Conservation (phyloP, 2,888 invertebrate species). For the Siphonodentalium dalli region DNA sequence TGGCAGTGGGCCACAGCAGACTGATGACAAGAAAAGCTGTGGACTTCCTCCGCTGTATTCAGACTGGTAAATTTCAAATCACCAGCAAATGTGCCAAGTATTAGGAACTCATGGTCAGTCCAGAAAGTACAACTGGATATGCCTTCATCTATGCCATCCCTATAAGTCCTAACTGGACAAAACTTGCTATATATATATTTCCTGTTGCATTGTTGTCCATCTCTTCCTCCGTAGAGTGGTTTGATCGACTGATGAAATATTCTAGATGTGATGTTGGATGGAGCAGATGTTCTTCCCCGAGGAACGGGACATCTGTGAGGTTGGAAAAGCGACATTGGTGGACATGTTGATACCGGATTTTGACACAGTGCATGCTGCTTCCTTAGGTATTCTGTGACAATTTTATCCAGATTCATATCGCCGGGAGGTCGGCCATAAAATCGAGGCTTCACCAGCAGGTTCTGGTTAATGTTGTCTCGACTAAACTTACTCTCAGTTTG, state of each 20-base stretch:
- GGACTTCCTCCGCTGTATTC: conserved; percentile 82
- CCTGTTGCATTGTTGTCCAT: conserved; percentile 76
- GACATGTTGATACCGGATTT: conserved; percentile 97
- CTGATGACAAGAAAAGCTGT: conserved; percentile 82
- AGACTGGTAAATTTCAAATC: conserved; percentile 89
- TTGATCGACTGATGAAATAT: conserved; percentile 67
- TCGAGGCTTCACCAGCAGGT: no score
- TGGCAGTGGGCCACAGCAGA: conserved; percentile 80
- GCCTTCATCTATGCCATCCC: conserved; percentile 74
- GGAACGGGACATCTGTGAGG: conserved; percentile 97
- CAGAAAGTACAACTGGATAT: conserved; percentile 79
- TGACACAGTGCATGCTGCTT: conserved; percentile 98
- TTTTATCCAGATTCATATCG: conserved; percentile 76
- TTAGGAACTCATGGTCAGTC: conserved; percentile 73
- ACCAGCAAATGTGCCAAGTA: conserved; percentile 89
- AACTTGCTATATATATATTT: conserved; percentile 81
- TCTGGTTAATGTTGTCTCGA: no score
- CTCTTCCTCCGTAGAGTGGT: conserved; percentile 67
- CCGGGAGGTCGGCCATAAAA: no score
- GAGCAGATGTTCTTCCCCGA: conserved; percentile 73
- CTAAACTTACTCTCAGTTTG: no score
- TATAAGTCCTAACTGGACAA: conserved; percentile 75
- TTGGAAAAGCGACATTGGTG: conserved; percentile 87
- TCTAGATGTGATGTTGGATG: conserved; percentile 77
- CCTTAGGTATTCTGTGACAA: conserved; percentile 94